Base-by-base conservation (phyloP, 2,888 invertebrate species). In the Platerodrilus igneus region DNA sequence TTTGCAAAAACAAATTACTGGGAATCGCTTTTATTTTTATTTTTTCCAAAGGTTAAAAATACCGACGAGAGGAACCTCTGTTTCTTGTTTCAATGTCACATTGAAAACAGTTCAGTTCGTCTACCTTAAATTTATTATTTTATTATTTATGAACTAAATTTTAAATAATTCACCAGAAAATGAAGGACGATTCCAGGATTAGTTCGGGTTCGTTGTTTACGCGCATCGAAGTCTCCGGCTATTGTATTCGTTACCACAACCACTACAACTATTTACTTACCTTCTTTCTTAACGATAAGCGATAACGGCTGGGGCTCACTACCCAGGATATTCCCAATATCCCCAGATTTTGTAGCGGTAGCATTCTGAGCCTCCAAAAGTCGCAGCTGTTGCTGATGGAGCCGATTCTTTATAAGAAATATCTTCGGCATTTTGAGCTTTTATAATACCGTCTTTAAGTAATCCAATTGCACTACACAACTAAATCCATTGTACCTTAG, bases 341-440 rank as follows among this genome's bases (percentile, higher is more conserved):
- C 70, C 63, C 81, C 79, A 18, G 29, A 20, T 28, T 41, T 41
- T 17, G 37, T 25, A 55, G 75, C 72, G 42, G 78, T 74, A 58
- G 84, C 76, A 70, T 88, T 87, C 70, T 88, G 88, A 50, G 84
- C 80, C 69, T 89, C 89, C 69, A 84, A 74, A 66, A 91, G 72
- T 60, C 84, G 77, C 63, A 86, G 77, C 72, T 91, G 91, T 78
- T 91, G 90, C 81, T 89, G 87, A 59, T 87, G 87, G 75, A 91
- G 77, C 67, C 90, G 81, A 70, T 90, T 86, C 73, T 90, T 91
- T 62, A 91, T 88, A 60, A 89, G 72, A 73, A 90, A 91, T 71
- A 91, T 91, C 78, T 91, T 91, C 77, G 91, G 91, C 91, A 91
- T 91, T 60, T 62, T 71, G 29, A 27, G 15, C 18, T 9, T 13